A percentile compares a stretch with the other conserved stretches of the same genome.
Evolutionary conservation across 2,888 invertebrate genomes (phyloP).

Genomic region (Amphipoea lucens): DNA sequence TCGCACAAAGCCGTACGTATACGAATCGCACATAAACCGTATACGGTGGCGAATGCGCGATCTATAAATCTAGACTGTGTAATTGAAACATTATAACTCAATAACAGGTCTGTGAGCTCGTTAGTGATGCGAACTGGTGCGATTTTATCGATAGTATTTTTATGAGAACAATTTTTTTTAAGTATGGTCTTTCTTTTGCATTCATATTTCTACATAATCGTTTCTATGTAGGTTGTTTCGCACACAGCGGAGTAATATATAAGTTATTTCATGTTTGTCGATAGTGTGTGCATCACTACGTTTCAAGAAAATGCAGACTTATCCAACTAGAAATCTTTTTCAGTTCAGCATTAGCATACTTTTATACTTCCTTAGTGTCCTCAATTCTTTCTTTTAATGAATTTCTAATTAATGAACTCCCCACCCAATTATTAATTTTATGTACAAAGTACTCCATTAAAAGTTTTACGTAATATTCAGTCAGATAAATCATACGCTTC

Average conservation of each 20-base stretch:
- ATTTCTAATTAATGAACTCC: constrained; percentile 9
- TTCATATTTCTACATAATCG: background rate
- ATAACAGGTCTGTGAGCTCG: constrained; percentile 54
- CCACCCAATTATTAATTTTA: constrained; percentile 15
- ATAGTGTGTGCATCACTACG: background rate
- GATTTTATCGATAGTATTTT: constrained; percentile 48
- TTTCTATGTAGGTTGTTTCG: background rate
- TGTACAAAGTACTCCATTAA: constrained; percentile 18
- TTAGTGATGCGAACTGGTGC: constrained; percentile 54
- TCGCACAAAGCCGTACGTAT: constrained; percentile 26
- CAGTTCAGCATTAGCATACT: constrained; percentile 13
- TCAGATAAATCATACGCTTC: constrained; percentile 29
- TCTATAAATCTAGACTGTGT: constrained; percentile 63
- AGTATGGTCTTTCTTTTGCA: background rate
- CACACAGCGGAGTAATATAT: background rate
- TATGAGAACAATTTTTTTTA: background rate
- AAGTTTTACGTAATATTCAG: constrained; percentile 21
- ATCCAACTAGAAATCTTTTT: background rate
- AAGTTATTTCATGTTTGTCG: background rate
- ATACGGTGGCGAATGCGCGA: constrained; percentile 25
- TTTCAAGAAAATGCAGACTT: background rate
- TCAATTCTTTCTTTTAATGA: background rate
- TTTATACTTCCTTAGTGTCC: background rate
- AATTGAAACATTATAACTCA: constrained; percentile 69
- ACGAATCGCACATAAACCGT: constrained; percentile 31